A percentile compares a stretch with the other conserved stretches of the same genome.
Evolutionary conservation across 2,888 invertebrate genomes (phyloP).

Genomic region (Maniola hyperantus): DNA sequence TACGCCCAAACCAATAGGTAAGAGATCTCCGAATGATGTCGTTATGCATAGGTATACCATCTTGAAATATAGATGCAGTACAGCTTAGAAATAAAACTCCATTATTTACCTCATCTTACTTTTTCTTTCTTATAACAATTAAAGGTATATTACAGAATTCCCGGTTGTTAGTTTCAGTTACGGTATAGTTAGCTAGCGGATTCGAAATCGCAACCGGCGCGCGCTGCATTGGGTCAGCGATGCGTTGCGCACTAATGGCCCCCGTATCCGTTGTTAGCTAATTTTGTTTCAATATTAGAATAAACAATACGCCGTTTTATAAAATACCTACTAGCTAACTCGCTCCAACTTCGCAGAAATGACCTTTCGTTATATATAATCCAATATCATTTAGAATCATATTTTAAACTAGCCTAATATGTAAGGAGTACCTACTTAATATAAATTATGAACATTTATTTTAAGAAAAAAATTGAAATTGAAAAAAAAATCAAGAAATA

Average conservation of each 20-base stretch:
- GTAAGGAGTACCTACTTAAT: too few relatives aligned
- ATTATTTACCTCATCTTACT: neutral
- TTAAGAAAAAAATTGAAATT: too few relatives aligned
- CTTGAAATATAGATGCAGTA: neutral
- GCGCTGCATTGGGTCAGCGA: slow-evolving; percentile 56
- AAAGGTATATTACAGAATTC: slow-evolving; percentile 2
- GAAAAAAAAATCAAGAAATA: too few relatives aligned
- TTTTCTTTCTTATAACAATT: neutral
- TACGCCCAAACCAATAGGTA: too few relatives aligned
- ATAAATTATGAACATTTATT: too few relatives aligned
- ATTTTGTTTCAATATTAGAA: slow-evolving; percentile 29
- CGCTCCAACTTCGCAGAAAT: neutral
- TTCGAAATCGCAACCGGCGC: slow-evolving; percentile 63
- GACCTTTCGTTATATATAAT: too few relatives aligned
- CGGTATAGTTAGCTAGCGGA: slow-evolving; percentile 57
- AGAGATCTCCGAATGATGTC: too few relatives aligned
- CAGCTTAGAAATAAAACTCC: too few relatives aligned
- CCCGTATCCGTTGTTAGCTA: slow-evolving; percentile 39
- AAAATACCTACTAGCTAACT: neutral
- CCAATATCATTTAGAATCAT: too few relatives aligned
- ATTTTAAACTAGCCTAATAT: too few relatives aligned
- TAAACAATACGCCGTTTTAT: neutral
- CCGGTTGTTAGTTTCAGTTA: slow-evolving; percentile 43
- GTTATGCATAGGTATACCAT: neutral
- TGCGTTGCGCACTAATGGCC: slow-evolving; percentile 55